A percentile compares a stretch with the other conserved stretches of the same genome.
Conservation (phyloP, 1,140 invertebrate species). For the Physella acuta region DNA sequence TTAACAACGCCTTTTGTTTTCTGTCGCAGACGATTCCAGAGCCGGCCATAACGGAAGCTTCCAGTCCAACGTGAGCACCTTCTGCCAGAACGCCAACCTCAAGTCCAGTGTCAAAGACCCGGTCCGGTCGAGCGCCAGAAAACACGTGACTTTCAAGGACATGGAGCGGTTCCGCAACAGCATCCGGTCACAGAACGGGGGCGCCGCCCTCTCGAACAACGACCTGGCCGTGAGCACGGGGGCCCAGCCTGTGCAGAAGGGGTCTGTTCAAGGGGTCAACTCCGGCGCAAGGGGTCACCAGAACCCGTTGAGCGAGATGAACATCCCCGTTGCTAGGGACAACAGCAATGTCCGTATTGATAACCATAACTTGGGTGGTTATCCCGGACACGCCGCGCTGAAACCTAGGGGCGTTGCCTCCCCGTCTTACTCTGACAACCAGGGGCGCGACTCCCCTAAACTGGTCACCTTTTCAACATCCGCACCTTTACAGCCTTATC, state of each 20-base stretch:
- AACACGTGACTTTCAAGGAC: conserved; percentile 33
- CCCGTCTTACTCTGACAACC: neutral
- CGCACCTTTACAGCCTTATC: neutral
- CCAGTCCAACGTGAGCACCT: conserved; percentile 22
- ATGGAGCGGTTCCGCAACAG: conserved; percentile 20
- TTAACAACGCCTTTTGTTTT: conserved; percentile 15
- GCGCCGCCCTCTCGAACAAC: neutral
- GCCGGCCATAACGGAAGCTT: conserved; percentile 30
- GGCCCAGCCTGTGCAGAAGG: neutral
- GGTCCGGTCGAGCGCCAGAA: conserved; percentile 26
- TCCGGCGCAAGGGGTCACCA: neutral
- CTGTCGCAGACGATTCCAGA: conserved; percentile 25
- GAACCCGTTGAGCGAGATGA: conserved; percentile 10
- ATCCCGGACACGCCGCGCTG: neutral
- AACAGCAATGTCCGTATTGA: conserved; percentile 6
- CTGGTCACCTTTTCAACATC: conserved; percentile 3
- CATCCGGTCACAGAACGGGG: neutral
- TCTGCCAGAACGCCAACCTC: conserved; percentile 9
- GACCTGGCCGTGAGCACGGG: neutral
- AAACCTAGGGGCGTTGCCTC: conserved; percentile 1
- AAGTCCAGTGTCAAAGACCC: conserved; percentile 32
- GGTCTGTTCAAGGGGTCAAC: neutral
- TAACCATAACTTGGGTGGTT: neutral
- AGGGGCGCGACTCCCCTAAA: conserved; percentile 15
- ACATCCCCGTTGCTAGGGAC: conserved; percentile 8